phyloP scores from a whole-genome alignment of 2,113 vertebrate species.

The Tragulus kanchil region DNA sequence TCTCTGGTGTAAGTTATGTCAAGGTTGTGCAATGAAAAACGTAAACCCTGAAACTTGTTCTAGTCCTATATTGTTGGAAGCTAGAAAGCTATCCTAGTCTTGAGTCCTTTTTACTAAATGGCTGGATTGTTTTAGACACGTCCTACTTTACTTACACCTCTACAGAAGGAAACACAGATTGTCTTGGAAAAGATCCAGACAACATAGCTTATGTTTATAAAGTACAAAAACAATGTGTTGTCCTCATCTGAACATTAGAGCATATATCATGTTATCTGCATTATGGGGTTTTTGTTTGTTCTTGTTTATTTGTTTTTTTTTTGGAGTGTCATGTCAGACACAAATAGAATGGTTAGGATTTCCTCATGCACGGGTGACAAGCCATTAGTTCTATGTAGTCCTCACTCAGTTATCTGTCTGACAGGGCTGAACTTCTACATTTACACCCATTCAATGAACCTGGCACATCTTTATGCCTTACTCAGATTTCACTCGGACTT shows the following conservation, averaged over 20 bases:
- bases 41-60: neutral
- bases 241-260: neutral
- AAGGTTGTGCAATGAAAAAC: neutral
- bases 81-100: neutral
- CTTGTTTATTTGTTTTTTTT: neutral
- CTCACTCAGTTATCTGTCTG: neutral
- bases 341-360: neutral
- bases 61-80: neutral
- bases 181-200: neutral
- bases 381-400: neutral
- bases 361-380: neutral
- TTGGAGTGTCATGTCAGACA: neutral
- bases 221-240: neutral
- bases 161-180: neutral
- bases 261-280: neutral
- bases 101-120: neutral
- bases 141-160: neutral
- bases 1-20: neutral
- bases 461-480: neutral
- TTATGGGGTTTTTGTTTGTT: neutral
- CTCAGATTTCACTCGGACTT: neutral
- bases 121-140: neutral
- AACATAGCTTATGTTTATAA: neutral
- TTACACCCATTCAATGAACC: neutral
- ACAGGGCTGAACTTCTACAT: neutral